These are phyloP conservation scores for Drosophila santomea DNA, from an alignment of 1,140 invertebrate genomes.

Conservation along the genomic window DNA sequence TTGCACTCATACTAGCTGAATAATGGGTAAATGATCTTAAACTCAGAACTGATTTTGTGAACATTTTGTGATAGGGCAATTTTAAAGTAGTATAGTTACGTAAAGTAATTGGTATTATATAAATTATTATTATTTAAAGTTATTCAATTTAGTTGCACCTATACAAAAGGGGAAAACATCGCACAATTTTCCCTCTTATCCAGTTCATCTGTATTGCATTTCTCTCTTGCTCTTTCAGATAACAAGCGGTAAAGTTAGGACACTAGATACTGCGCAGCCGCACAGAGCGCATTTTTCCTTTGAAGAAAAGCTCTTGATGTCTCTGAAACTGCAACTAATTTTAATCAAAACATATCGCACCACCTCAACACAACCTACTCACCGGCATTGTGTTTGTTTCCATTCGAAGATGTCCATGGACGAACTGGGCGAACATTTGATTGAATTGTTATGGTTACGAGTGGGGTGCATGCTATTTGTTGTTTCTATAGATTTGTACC, in stretches of 20 bases:
- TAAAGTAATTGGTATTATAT: neutral
- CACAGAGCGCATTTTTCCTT: constrained; percentile 1
- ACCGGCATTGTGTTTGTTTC: constrained; percentile 43
- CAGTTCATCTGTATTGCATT: neutral
- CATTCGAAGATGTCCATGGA: constrained; percentile 66
- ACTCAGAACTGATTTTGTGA: no score
- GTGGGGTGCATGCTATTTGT: constrained; percentile 26
- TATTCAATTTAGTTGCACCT: neutral
- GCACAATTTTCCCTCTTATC: neutral
- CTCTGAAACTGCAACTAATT: constrained; percentile 33
- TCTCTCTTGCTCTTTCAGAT: constrained; percentile 13
- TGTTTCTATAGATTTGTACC: constrained; percentile 35
- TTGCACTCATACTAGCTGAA: no score
- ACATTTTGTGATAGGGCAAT: no score
- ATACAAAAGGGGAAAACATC: constrained; percentile 34
- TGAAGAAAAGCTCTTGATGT: constrained; percentile 20
- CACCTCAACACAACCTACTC: neutral
- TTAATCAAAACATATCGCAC: constrained; percentile 68
- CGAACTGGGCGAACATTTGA: constrained; percentile 66
- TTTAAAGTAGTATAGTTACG: no score
- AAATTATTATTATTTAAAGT: neutral
- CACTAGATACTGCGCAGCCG: constrained; percentile 38
- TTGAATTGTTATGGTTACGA: constrained; percentile 81
- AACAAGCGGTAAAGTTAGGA: constrained; percentile 62
- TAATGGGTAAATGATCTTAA: no score